These are phyloP conservation scores for Girardinichthys multiradiatus DNA, from an alignment of 2,113 vertebrate genomes.

Conservation along the genomic window DNA sequence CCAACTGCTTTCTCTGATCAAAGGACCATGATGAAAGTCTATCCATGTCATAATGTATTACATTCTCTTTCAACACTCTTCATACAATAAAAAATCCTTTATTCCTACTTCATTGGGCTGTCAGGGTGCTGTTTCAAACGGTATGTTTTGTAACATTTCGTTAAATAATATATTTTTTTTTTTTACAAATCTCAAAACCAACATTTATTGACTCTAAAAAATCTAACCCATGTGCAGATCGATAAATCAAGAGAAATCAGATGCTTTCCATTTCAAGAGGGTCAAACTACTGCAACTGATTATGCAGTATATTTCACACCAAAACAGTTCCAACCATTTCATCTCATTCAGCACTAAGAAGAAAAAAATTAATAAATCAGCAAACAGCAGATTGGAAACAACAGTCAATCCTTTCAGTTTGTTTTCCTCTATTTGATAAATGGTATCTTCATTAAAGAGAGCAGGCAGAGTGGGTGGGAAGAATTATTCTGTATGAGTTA, in stretches of 20 bases:
- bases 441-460: conserved; percentile 4
- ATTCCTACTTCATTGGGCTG: conserved; percentile 25
- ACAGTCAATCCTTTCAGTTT: conserved; percentile 8
- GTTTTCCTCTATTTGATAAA: conserved; percentile 30
- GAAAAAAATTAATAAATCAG: conserved; percentile 36
- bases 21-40: conserved; percentile 52
- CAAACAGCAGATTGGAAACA: conserved; percentile 29
- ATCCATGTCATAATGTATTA: conserved; percentile 27
- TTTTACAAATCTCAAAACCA: neutral
- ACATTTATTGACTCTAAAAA: neutral
- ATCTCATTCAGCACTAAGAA: neutral
- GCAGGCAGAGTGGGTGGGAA: neutral
- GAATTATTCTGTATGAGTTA: conserved; percentile 5
- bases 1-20: conserved; percentile 41
- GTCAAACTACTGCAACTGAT: conserved; percentile 12
- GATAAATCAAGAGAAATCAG: neutral
- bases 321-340: neutral
- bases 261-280: conserved; percentile 18
- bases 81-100: conserved; percentile 21
- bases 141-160: neutral
- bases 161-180: neutral
- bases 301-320: neutral
- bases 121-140: conserved; percentile 6
- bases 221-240: no score
- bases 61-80: conserved; percentile 39